phyloP scores from a whole-genome alignment of 1,140 invertebrate genomes.

The Triops cancriformis region DNA sequence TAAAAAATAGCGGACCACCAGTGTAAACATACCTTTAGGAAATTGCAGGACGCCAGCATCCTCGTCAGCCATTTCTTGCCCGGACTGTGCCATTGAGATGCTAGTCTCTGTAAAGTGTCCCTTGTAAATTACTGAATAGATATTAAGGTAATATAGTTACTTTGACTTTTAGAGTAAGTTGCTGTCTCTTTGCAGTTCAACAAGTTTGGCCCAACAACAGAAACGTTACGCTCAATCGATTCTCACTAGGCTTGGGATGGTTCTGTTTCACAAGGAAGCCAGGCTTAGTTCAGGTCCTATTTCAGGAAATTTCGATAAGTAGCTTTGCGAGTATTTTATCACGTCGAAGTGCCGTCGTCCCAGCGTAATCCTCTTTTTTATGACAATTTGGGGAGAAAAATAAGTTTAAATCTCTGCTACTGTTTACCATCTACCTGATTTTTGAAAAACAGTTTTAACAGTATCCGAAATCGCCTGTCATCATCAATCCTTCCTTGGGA shows the following conservation, averaged over 20 bases:
- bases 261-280: neutral
- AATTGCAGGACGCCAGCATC: conserved; percentile 76
- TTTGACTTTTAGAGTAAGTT: no score
- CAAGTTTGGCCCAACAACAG: no score
- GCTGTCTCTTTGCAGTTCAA: no score
- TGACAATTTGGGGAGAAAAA: no score
- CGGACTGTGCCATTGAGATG: conserved; percentile 15
- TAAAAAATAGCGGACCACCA: neutral
- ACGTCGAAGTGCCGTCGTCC: no score
- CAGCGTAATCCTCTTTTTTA: no score
- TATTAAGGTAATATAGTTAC: no score
- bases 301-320: neutral
- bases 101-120: conserved; percentile 32
- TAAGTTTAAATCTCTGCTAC: no score
- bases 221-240: neutral
- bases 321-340: neutral
- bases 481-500: neutral
- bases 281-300: neutral
- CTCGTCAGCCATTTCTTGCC: conserved; percentile 49
- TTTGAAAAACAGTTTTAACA: neutral
- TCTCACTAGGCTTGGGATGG: neutral
- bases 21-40: conserved; percentile 59
- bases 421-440: no score
- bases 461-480: neutral
- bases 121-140: no score